Conservation (phyloP, 2,113 vertebrate genomes). For the Poeciliopsis retropinna region DNA sequence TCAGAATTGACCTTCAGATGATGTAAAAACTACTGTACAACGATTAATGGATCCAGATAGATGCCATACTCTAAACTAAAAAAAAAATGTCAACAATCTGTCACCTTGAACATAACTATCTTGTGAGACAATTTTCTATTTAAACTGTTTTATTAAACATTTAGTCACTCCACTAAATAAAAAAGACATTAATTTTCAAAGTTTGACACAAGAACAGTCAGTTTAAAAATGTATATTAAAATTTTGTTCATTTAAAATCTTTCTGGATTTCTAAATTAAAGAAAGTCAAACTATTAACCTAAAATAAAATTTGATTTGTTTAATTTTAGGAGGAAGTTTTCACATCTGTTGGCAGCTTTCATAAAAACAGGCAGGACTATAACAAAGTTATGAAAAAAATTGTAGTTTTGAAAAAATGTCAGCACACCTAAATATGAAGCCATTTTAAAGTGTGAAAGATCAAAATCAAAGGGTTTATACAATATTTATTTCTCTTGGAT, state of each 20-base stretch:
- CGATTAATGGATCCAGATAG: background rate
- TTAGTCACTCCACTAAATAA: background rate
- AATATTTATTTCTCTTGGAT: conserved; percentile 67
- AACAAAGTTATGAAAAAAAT: background rate
- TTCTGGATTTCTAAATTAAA: background rate
- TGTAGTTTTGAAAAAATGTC: background rate
- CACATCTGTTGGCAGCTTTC: background rate
- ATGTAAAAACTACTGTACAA: background rate
- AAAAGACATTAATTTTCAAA: background rate
- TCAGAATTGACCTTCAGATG: background rate
- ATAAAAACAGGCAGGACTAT: background rate
- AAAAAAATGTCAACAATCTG: too few species aligned
- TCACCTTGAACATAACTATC: too few species aligned
- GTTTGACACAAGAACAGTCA: too few species aligned
- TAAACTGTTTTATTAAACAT: background rate
- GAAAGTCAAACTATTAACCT: background rate
- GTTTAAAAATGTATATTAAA: background rate
- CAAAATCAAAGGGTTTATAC: background rate
- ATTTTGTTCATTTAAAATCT: background rate
- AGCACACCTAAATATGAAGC: background rate
- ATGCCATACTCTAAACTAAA: too few species aligned
- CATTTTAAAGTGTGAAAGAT: background rate
- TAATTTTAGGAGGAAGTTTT: background rate
- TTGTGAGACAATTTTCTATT: background rate
- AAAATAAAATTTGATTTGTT: too few species aligned